These are phyloP conservation scores for Pinctada fucata DNA, from an alignment of 2,888 invertebrate genomes.

Conservation along the genomic window DNA sequence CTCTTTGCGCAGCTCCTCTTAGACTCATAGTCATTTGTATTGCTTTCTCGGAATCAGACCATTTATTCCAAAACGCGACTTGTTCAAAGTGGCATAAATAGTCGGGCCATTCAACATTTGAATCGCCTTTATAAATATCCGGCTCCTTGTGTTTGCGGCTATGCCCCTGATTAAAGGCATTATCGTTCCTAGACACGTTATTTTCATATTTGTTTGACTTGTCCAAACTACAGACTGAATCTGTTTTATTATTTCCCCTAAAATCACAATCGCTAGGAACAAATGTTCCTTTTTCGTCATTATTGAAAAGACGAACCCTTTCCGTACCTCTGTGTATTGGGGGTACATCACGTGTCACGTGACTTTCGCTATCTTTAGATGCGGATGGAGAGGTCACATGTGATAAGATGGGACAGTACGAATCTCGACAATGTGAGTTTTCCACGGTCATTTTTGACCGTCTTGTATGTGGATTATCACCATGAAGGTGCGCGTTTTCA, in stretches of 20 bases:
- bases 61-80: neutral
- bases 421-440: neutral
- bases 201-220: neutral
- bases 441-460: neutral
- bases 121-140: neutral
- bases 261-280: neutral
- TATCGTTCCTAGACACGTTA: neutral
- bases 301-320: neutral
- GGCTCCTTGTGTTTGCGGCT: neutral
- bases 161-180: neutral
- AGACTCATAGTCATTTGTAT: neutral
- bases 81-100: slow-evolving; percentile 1
- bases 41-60: neutral
- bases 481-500: neutral
- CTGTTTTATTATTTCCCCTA: neutral
- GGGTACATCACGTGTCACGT: neutral
- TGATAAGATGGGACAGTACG: neutral
- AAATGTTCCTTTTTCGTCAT: neutral
- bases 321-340: neutral
- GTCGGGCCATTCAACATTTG: neutral
- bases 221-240: neutral
- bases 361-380: neutral
- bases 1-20: neutral
- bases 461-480: neutral
- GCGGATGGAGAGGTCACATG: neutral